phyloP scores from a whole-genome alignment of 2,797 vertebrate genomes.

The Thalassophryne amazonica region DNA sequence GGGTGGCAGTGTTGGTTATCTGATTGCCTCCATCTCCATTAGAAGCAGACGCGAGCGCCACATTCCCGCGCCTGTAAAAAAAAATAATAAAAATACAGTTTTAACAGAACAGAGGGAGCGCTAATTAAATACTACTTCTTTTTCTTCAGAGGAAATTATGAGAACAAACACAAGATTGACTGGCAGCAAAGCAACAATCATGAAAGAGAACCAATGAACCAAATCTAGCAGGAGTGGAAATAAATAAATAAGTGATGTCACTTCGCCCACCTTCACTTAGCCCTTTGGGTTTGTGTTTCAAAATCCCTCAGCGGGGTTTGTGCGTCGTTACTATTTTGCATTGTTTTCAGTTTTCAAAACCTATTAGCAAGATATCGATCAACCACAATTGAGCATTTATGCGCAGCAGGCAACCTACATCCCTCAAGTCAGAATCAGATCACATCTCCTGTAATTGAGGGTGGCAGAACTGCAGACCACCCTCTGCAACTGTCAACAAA shows the following conservation, averaged over 20 bases:
- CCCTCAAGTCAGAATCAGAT: slow-evolving; percentile 68
- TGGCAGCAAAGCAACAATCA: slow-evolving; percentile 67
- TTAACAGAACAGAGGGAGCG: slow-evolving; percentile 57
- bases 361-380: slow-evolving; percentile 75
- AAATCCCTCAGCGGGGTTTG: slow-evolving; percentile 59
- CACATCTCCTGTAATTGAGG: slow-evolving; percentile 71
- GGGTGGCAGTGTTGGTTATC: slow-evolving; percentile 73
- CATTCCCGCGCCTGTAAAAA: slow-evolving; percentile 59
- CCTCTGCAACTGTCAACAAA: slow-evolving; percentile 83
- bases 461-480: slow-evolving; percentile 81
- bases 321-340: slow-evolving; percentile 63
- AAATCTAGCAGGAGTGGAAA: slow-evolving; percentile 57
- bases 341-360: slow-evolving; percentile 79
- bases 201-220: slow-evolving; percentile 61
- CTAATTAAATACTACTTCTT: slow-evolving; percentile 67
- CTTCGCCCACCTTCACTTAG: slow-evolving; percentile 63
- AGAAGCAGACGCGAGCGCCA: slow-evolving; percentile 57
- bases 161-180: slow-evolving; percentile 70
- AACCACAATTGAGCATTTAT: slow-evolving; percentile 78
- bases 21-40: slow-evolving; percentile 73
- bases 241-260: slow-evolving; percentile 56
- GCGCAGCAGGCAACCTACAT: slow-evolving; percentile 76
- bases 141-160: slow-evolving; percentile 67
- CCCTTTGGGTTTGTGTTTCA: slow-evolving; percentile 64
- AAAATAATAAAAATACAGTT: slow-evolving; percentile 49